Conservation (phyloP, 2,113 vertebrate genomes). For the Scalopus aquaticus region DNA sequence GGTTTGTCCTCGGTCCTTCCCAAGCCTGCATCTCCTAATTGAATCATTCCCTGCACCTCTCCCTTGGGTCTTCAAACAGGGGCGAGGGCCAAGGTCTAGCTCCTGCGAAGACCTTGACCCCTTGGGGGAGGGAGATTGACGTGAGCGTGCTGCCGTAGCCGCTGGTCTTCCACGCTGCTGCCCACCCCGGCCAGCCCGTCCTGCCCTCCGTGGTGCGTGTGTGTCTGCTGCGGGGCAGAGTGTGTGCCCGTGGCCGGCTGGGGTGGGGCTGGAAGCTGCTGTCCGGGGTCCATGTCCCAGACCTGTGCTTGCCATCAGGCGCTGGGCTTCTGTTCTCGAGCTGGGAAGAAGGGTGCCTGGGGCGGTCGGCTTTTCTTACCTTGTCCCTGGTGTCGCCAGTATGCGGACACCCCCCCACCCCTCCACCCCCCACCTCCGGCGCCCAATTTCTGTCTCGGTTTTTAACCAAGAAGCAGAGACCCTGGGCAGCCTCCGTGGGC, state of each 20-base stretch:
- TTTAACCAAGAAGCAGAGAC: neutral
- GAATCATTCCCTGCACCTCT: neutral
- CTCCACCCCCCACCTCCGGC: too few relatives aligned
- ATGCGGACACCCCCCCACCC: too few relatives aligned
- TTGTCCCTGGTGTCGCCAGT: neutral
- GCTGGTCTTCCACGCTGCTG: too few relatives aligned
- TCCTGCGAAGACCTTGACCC: neutral
- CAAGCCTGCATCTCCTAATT: neutral
- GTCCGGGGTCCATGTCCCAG: neutral
- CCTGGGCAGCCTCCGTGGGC: neutral
- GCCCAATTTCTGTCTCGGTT: neutral
- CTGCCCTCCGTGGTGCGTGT: too few relatives aligned
- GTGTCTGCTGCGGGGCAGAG: too few relatives aligned
- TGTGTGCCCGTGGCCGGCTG: too few relatives aligned
- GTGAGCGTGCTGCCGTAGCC: rapidly evolving
- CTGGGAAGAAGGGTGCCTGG: neutral
- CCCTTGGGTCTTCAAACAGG: neutral
- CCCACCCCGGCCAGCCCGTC: neutral
- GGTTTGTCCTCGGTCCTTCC: neutral
- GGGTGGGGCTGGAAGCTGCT: too few relatives aligned
- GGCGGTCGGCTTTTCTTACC: neutral
- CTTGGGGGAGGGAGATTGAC: neutral
- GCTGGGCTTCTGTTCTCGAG: neutral
- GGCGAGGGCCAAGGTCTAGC: neutral
- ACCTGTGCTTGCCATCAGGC: neutral